These are phyloP conservation scores for Reticulitermes speratus DNA, from an alignment of 1,140 invertebrate genomes.

Conservation along the genomic window DNA sequence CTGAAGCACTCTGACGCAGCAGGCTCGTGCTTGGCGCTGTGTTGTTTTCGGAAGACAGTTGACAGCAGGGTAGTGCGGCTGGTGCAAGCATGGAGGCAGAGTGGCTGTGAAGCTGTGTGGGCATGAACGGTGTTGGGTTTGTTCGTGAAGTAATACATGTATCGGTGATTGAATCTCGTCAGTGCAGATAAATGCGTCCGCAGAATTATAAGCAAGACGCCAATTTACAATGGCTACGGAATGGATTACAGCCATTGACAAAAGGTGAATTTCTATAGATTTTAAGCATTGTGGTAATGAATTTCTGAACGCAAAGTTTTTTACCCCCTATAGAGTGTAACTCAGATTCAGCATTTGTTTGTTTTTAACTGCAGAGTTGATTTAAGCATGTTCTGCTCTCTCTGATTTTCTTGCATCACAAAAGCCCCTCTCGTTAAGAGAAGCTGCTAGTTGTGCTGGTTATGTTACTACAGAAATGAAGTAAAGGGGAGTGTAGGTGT, in stretches of 20 bases:
- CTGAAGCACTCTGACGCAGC: not conserved
- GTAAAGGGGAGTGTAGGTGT: too few species aligned
- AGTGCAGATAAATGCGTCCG: slow-evolving; percentile 23
- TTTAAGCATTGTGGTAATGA: too few species aligned
- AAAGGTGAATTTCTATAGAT: slow-evolving; percentile 23
- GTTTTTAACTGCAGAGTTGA: too few species aligned
- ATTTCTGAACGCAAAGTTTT: too few species aligned
- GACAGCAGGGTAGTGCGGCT: not conserved
- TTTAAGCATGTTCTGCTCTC: too few species aligned
- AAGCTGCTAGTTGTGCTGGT: too few species aligned
- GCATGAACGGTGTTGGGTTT: not conserved
- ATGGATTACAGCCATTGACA: slow-evolving; percentile 31
- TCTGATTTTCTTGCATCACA: too few species aligned
- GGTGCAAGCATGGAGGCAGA: not conserved
- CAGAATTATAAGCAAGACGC: not conserved
- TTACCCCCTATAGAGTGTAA: too few species aligned
- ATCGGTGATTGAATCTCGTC: not conserved
- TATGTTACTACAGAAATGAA: too few species aligned
- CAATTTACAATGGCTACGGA: slow-evolving; percentile 27
- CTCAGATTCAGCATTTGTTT: too few species aligned
- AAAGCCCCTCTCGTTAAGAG: too few species aligned
- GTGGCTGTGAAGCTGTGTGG: not conserved
- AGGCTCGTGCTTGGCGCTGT: not conserved
- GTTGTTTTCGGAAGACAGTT: slow-evolving; percentile 8
- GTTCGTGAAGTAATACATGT: not conserved